Conservation (phyloP, 2,113 vertebrate genomes). For the Coryphaenoides rupestris region DNA sequence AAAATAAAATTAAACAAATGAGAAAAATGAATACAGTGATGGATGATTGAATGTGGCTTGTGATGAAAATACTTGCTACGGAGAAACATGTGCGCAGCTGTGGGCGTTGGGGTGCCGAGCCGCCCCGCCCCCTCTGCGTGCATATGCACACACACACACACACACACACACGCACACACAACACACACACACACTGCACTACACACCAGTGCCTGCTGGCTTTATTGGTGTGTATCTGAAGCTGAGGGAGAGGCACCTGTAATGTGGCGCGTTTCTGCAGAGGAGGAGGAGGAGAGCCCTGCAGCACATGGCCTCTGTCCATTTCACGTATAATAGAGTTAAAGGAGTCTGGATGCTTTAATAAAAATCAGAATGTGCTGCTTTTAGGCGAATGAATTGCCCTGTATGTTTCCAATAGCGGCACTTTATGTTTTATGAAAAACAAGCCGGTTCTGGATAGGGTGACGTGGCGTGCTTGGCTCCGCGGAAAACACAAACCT, state of each 20-base stretch:
- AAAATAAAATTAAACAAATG: constrained; percentile 9
- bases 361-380: constrained; percentile 45
- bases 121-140: not conserved
- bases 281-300: too few species aligned
- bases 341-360: constrained; percentile 48
- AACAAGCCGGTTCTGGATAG: constrained; percentile 59
- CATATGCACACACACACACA: too few species aligned
- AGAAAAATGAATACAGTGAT: constrained; percentile 20
- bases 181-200: too few species aligned
- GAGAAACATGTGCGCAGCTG: not conserved
- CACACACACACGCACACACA: too few species aligned
- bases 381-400: constrained; percentile 44
- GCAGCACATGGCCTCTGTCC: constrained; percentile 42
- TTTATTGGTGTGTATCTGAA: constrained; percentile 15
- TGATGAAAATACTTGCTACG: constrained; percentile 16
- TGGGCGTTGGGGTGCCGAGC: constrained; percentile 9
- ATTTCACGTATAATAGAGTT: constrained; percentile 56
- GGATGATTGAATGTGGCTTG: constrained; percentile 32
- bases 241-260: constrained; percentile 26
- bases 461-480: constrained; percentile 54
- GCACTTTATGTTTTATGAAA: constrained; percentile 62
- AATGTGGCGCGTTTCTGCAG: constrained; percentile 31
- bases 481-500: constrained; percentile 30
- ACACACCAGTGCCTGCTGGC: constrained; percentile 17
- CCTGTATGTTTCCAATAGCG: constrained; percentile 57